Percentiles rank a stretch among this genome's conserved stretches.
Conservation (phyloP, 2,888 invertebrate species). For the Nezara viridula region DNA sequence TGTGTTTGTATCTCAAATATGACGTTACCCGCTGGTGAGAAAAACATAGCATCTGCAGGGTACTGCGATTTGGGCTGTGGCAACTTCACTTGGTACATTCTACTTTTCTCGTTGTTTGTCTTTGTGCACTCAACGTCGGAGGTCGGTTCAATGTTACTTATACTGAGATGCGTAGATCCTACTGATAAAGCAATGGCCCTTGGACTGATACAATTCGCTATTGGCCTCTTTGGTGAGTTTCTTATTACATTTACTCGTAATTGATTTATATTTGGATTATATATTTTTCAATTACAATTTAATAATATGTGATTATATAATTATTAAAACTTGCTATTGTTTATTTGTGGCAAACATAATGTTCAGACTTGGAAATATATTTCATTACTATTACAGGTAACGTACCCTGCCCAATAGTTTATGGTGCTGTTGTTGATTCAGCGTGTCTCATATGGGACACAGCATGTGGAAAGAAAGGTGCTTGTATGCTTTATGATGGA, state of each 20-base stretch:
- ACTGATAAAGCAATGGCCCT: slow-evolving; percentile 95
- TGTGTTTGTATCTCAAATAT: slow-evolving; percentile 70
- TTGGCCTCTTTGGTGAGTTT: slow-evolving; percentile 83
- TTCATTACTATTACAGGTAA: slow-evolving; percentile 73
- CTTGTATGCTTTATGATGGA: slow-evolving; percentile 90
- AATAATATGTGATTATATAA: neutral
- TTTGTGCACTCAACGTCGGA: slow-evolving; percentile 94
- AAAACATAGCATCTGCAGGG: slow-evolving; percentile 76
- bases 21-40: neutral
- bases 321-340: neutral
- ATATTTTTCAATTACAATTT: too few relatives aligned
- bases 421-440: slow-evolving; percentile 92
- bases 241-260: neutral
- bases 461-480: slow-evolving; percentile 84
- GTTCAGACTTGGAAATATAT: neutral
- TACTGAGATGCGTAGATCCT: slow-evolving; percentile 91
- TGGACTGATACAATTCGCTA: slow-evolving; percentile 93
- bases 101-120: slow-evolving; percentile 88
- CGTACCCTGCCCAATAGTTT: slow-evolving; percentile 95
- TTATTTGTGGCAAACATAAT: neutral
- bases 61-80: slow-evolving; percentile 85
- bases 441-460: slow-evolving; percentile 90
- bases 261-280: neutral
- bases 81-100: slow-evolving; percentile 84
- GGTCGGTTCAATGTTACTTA: slow-evolving; percentile 91